These are phyloP conservation scores for Oxytorus armatus DNA, from an alignment of 2,888 invertebrate genomes.

Conservation along the genomic window DNA sequence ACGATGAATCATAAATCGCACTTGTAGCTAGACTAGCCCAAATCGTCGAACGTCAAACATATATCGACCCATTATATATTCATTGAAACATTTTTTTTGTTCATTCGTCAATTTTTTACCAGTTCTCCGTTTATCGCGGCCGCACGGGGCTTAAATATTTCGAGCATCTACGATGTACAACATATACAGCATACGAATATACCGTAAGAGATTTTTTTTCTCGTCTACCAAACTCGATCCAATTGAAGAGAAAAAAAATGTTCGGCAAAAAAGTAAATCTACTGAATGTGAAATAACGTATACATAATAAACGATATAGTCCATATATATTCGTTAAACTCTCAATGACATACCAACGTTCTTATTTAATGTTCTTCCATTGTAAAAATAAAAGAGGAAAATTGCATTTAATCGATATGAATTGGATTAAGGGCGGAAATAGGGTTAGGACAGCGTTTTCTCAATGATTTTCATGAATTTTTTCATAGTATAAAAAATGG, in stretches of 20 bases:
- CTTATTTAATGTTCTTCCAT: neutral
- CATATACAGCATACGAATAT: slow-evolving; percentile 26
- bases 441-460: too few species aligned
- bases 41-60: neutral
- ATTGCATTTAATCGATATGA: too few species aligned
- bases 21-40: neutral
- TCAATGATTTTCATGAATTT: too few species aligned
- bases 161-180: neutral
- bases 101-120: slow-evolving; percentile 26
- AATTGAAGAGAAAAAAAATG: slow-evolving; percentile 3
- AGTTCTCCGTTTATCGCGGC: neutral
- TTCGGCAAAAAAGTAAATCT: neutral
- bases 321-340: neutral
- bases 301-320: neutral
- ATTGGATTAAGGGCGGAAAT: too few species aligned
- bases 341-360: neutral
- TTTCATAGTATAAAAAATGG: too few species aligned
- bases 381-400: too few species aligned
- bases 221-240: neutral
- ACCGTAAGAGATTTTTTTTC: slow-evolving; percentile 10
- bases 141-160: neutral
- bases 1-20: slow-evolving; percentile 23
- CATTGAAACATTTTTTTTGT: slow-evolving; percentile 24
- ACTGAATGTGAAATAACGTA: neutral
- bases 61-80: slow-evolving; percentile 15